phyloP scores from a whole-genome alignment of 1,140 invertebrate genomes.

The Cydia splendana region DNA sequence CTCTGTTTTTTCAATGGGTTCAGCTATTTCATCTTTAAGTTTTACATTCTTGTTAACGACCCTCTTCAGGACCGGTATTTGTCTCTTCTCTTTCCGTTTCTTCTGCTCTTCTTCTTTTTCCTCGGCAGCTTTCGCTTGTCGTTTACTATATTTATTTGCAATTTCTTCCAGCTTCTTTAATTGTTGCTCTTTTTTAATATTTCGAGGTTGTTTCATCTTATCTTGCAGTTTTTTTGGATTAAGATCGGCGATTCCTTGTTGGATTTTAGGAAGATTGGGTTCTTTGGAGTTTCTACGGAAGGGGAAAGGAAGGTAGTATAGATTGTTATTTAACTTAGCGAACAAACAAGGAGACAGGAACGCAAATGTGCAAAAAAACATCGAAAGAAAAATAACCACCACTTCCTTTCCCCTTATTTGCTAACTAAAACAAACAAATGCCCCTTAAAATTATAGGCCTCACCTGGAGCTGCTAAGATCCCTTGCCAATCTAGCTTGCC shows the following conservation, averaged over 20 bases:
- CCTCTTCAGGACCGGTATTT: constrained; percentile 48
- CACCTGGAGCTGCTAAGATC: constrained; percentile 73
- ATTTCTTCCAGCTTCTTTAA: constrained; percentile 68
- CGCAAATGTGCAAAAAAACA: constrained; percentile 40
- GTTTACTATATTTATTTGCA: constrained; percentile 63
- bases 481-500: constrained; percentile 68
- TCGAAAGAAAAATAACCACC: constrained; percentile 38
- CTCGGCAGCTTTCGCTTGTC: constrained; percentile 45
- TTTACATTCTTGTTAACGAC: constrained; percentile 34
- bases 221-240: constrained; percentile 49
- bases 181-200: constrained; percentile 60
- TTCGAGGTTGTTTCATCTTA: constrained; percentile 53
- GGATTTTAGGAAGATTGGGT: constrained; percentile 44
- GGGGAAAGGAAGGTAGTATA: constrained; percentile 71
- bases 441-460: constrained; percentile 31
- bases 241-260: constrained; percentile 55
- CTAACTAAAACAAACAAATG: constrained; percentile 36
- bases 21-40: constrained; percentile 36
- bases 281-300: constrained; percentile 67
- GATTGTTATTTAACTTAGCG: constrained; percentile 38
- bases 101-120: constrained; percentile 35
- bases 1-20: background rate
- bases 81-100: constrained; percentile 44
- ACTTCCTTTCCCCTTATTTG: constrained; percentile 79
- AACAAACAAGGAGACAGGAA: constrained; percentile 78